Evolutionary conservation across 1,140 invertebrate species (phyloP), one percentile per base, ranked within the genome.

Genomic region (Drosophila baimaii): DNA sequence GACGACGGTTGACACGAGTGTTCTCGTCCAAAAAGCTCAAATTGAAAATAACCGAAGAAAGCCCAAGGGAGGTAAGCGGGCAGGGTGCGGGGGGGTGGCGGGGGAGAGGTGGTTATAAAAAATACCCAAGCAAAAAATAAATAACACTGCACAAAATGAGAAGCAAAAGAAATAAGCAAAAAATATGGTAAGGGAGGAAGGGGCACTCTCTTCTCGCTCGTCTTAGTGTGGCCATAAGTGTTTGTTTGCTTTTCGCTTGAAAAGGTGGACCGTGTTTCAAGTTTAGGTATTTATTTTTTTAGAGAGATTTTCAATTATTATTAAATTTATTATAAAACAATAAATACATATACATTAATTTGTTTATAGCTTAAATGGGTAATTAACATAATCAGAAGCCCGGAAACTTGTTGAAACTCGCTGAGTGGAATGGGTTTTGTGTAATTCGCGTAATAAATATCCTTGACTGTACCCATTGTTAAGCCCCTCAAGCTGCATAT

Each of bases 1-100:
- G 83, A 83, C 79, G 80, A 88, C 83, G 83, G 79, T 86, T 88
- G 83, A 86, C 83, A 86, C 83, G 84, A 88, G 72, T 56, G 72
- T 56, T 35, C 54, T 39, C 54, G 56, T 39, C 35, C 61, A 61
- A 54, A 52, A 54, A 88, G 76, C 72, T 75, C 75, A 77, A 78
- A 78, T 81, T 79, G 56, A 52, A 76, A 86, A 76, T 68, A 86
- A 77, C 33, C 41, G 49, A 66, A 66, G 39, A 70, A 35, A 37
- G 37, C 51, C 33, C 49, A 37, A 33, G 25, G 46, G 35, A 37
- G 21, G 64, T 17, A 47, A 49, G 39, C 41, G 39, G 59, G 15
- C 39, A 12, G 27, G 29, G 5, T 2, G 17, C 7, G 10, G 3
- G n/a, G 44, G n/a, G 46, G 37, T n/a, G n/a, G n/a, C n/a, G 49